phyloP scores from a whole-genome alignment of 2,888 invertebrate genomes.

The Philhelius pedissequus region DNA sequence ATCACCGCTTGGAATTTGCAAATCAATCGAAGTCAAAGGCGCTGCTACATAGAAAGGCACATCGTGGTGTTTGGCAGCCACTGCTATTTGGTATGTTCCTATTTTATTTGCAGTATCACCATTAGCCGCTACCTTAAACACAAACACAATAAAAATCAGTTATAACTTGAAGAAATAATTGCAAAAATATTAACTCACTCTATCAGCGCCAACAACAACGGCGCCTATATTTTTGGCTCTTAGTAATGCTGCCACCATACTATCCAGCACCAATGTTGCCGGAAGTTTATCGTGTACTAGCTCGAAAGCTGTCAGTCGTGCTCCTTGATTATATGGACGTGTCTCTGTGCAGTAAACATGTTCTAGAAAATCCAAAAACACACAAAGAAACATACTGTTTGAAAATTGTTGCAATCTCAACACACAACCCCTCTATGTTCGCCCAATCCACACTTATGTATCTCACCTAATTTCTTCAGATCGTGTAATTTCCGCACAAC shows the following conservation, averaged over 20 bases:
- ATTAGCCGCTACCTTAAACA: conserved; percentile 88
- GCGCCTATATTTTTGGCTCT: conserved; percentile 90
- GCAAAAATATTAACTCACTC: conserved; percentile 81
- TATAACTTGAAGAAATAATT: not conserved
- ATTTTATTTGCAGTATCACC: conserved; percentile 99
- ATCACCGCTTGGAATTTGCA: conserved; percentile 87
- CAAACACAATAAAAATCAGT: not conserved
- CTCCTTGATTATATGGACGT: conserved; percentile 98
- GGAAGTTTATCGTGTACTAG: conserved; percentile 95
- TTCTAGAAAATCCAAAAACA: conserved; percentile 79
- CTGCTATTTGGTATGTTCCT: conserved; percentile 97
- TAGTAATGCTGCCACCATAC: conserved; percentile 96
- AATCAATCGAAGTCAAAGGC: conserved; percentile 94
- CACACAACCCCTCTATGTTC: not conserved
- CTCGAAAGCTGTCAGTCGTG: conserved; percentile 97
- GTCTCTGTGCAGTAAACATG: conserved; percentile 98
- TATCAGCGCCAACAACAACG: conserved; percentile 98
- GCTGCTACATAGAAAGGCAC: conserved; percentile 98
- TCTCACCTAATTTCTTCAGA: conserved; percentile 84
- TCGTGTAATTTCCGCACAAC: conserved; percentile 92
- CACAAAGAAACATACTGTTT: conserved; percentile 36
- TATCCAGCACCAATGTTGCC: conserved; percentile 95
- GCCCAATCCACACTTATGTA: not conserved
- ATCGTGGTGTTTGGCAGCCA: conserved; percentile 92
- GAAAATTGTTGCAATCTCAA: conserved; percentile 18